Base-by-base conservation (phyloP, 2,113 vertebrate species). In the Pachypanchax playfairii region DNA sequence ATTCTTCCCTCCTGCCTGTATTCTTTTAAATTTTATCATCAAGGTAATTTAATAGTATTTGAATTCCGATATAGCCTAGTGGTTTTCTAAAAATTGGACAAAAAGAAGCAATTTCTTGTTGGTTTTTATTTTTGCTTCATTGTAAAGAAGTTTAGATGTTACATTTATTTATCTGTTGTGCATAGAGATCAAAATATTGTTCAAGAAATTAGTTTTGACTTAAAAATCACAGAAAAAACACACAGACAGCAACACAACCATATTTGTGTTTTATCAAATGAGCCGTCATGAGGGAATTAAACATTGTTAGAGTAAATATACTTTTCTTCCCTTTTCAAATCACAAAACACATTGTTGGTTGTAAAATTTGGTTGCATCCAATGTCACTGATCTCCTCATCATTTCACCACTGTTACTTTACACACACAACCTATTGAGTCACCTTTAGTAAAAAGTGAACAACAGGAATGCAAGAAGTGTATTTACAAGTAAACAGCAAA, bases 1-100 rank as follows among this genome's bases (percentile, higher is more conserved):
- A 17, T 22, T 43, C 49, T 63, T 54, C 29, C 62, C 31, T 73
- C 46, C 39, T 1, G 26, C 38, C 65, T 55, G 42, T 48, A 52
- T 72, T 73, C 47, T 35, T 39, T 59, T 70, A 22, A 31, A 77
- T 66, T 85, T 79, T 75, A 86, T 85, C 83, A 83, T 64, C 0
- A 3, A 74, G 62, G 61, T 70, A 84, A 76, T 88, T 88, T 81
- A 74, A 83, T 67, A 68, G 69, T 73, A 49, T 69, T 80, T 77
- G 72, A 60, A 61, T 79, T 59, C 56, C 70, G 74, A 79, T 62
- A 60, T 28, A 61, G 57, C 65, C n/a, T 28, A 26, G 76, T 58
- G 15, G 67, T 81, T 84, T 70, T 54, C 67, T 70, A 87, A 75
- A 70, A 81, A 70, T 61, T 75, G 63, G 50, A 81, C 70, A 65